Base-by-base conservation (phyloP, 1,140 invertebrate species). In the Aricia agestis region DNA sequence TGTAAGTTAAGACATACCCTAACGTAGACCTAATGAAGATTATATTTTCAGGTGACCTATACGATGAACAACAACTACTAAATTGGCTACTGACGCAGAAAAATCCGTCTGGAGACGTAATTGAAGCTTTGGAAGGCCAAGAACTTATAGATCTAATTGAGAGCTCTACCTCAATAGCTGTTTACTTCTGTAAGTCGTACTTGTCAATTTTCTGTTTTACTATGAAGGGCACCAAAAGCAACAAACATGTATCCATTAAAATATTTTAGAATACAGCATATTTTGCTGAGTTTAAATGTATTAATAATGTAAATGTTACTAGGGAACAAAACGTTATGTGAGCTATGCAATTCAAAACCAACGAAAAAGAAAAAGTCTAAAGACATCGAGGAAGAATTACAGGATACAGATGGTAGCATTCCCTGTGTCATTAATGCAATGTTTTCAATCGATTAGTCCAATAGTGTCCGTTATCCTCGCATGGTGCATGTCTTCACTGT, bases 71-170 rank as follows among this genome's bases (percentile, higher is more conserved):
- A 76, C 95, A 96, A 82, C 95, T 98, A 76, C 91, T 98, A 1
- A 96, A 95, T 85, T 98, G 98, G 98, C 90, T 98, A 31, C 87
- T 98, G 75, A 96, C 96, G 57, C 97, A 98, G 88, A 98, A 98
- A 84, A 96, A 98, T 92, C 96, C 97, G 67, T 95, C 96, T 58
- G 96, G 96, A 67, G 97, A 98, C 83, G 94, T 97, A 61, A 98
- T 98, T 78, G 97, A 98, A 92, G 96, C 96, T 77, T 90, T 97
- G 13, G 96, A 97, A 87, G 97, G 97, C 65, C 95, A 96, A 82
- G 95, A 95, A 75, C 91, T 98, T n/a, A 85, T 95, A 25, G 93
- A 95, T 71, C 83, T 98, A 18, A 97, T 98, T 74, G 94, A 97
- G 77, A 95, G 96, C 76, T 95, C 96, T 45, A 95, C 96, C 79